Conservation (phyloP, 1,140 invertebrate species). For the Probaryconus sp. region DNA sequence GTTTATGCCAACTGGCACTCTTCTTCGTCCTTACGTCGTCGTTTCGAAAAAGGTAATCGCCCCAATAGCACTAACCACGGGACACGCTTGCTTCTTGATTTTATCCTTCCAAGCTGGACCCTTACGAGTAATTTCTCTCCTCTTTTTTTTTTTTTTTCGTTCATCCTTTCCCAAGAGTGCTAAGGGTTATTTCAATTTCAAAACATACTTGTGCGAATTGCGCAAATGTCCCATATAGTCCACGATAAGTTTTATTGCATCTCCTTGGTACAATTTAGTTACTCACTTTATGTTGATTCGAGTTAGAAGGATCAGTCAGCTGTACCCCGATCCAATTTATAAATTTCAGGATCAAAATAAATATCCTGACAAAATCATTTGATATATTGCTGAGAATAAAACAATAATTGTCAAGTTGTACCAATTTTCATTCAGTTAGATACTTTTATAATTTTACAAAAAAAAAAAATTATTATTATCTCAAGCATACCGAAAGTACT, state of each 20-base stretch:
- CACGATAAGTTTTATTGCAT: slow-evolving; percentile 4
- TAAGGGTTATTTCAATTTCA: slow-evolving; percentile 64
- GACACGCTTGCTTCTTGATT: slow-evolving; percentile 46
- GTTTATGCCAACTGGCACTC: slow-evolving; percentile 63
- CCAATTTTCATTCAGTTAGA: too few species aligned
- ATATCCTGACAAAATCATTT: too few species aligned
- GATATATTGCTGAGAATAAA: too few species aligned
- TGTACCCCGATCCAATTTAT: too few species aligned
- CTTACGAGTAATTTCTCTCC: slow-evolving; percentile 26
- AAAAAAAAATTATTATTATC: too few species aligned
- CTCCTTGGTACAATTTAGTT: slow-evolving; percentile 5
- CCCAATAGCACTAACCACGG: slow-evolving; percentile 58
- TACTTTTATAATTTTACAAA: too few species aligned
- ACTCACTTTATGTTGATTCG: too few species aligned
- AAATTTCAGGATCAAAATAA: too few species aligned
- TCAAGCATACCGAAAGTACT: too few species aligned
- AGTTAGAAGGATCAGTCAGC: too few species aligned
- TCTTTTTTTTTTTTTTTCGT: slow-evolving; percentile 8
- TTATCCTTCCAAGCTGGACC: slow-evolving; percentile 23
- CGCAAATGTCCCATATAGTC: neutral
- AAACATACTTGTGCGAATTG: slow-evolving; percentile 15
- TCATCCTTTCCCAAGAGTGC: slow-evolving; percentile 19
- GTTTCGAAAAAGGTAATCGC: slow-evolving; percentile 56
- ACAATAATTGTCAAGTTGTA: too few species aligned
- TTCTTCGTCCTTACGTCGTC: slow-evolving; percentile 49